Evolutionary conservation across 2,888 invertebrate genomes (phyloP), one percentile per base, ranked within the genome.

Genomic region (Bhutanitis thaidina): DNA sequence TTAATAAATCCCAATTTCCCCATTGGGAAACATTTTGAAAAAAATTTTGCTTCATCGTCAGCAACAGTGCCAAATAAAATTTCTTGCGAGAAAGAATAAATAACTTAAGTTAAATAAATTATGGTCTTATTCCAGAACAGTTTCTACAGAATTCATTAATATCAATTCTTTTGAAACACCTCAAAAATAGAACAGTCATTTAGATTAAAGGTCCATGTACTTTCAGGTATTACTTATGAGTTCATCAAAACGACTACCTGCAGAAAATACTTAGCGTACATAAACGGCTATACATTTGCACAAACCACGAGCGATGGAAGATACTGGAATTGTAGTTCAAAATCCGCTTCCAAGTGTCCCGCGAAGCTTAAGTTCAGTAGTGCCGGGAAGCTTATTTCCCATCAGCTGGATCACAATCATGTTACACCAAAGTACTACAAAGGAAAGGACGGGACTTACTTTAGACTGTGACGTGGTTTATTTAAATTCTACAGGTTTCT

Each of bases 351-450:
- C 1, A 53, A 47, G 7, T 63, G 63, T 40, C 37, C 49, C 3
- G 58, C 63, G 10, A 58, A 55, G 36, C n/a, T 64, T 4, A 43
- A 54, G 16, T 57, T 60, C 4, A 47, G 55, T 40, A 12, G 40
- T 2, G 41, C 61, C 0, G 70, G 73, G 0, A 38, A 59, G 2
- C 53, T 80, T 1, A 67, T 67, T 1, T 54, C 54, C 3, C 59
- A 63, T 34, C 39, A 64, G 4, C 40, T 70, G 1, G 16, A 16
- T 0, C 79, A 79, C 38, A 78, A 71, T 12, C 80, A 80, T 36
- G 12, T 15, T 0, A 67, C 75, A 0, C 67, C 71, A 4, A 36
- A 43, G 4, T 60, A 54, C 7, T 58, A 54, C 27, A 54, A 47
- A 46, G 59, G 59, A 13, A 35, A 30, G 0, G 47, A 60, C 12